Conservation (phyloP, 2,797 vertebrate species). For the Scolopax rusticola region DNA sequence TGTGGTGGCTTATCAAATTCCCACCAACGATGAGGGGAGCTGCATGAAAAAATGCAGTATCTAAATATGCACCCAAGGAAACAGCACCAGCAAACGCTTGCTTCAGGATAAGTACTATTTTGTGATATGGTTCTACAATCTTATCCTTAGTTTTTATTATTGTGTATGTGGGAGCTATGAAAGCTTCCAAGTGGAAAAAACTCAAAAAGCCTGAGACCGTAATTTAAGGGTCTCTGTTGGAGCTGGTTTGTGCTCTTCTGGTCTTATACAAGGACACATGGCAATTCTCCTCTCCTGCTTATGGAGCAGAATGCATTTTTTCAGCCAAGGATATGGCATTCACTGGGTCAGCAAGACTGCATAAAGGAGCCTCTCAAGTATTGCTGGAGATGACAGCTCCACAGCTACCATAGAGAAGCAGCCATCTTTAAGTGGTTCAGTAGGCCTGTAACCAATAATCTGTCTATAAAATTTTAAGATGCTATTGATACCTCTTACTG, state of each 20-base stretch:
- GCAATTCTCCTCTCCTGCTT: neutral
- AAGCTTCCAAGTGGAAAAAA: neutral
- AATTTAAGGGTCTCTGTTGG: neutral
- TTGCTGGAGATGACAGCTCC: neutral
- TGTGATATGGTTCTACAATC: neutral
- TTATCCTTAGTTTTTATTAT: neutral
- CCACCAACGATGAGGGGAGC: neutral
- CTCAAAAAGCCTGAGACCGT: neutral
- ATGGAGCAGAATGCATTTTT: neutral
- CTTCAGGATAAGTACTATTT: neutral
- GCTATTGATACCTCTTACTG: neutral
- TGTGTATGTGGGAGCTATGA: neutral
- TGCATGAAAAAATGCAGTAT: neutral
- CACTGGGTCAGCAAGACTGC: neutral
- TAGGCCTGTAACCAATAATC: neutral
- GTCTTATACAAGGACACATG: neutral
- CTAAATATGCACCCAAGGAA: neutral
- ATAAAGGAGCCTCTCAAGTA: neutral
- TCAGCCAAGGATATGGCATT: neutral
- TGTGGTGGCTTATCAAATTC: constrained; percentile 39
- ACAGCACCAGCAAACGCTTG: neutral
- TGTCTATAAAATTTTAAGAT: neutral
- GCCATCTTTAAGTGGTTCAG: neutral
- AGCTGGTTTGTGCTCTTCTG: neutral
- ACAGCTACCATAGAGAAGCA: neutral